Evolutionary conservation across 2,113 vertebrate species (phyloP), one percentile per base, ranked within the genome.

Genomic region (Oreotrochilus melanogaster): DNA sequence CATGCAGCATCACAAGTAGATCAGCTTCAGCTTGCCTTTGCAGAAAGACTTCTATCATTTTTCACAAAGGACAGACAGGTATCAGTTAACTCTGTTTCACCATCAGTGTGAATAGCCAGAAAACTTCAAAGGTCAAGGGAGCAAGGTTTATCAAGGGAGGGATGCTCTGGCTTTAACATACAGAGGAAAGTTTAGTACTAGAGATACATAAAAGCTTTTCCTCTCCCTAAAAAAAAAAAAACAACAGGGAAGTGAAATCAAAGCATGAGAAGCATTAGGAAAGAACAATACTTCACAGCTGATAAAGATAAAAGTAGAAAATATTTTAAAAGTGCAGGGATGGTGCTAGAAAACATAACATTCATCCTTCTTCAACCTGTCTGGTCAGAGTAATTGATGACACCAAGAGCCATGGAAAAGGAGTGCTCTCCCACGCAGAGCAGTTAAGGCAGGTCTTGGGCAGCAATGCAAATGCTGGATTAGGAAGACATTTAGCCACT

Each of bases 221-320:
- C 18, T 23, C 8, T 48, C 21, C 11, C 16, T 39, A 0, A n/a
- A n/a, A n/a, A n/a, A n/a, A n/a, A n/a, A n/a, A 33, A 47, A 85
- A 91, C n/a, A 85, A 91, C n/a, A 11, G 23, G 1, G 28, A 94
- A 83, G 24, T 18, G 2, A 93, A 93, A 89, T 82, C 78, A 89
- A 94, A 89, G 73, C 72, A 84, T 16, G 13, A 87, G 62, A 88
- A 73, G 28, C 51, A 62, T 5, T 43, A 31, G 58, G 75, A 89
- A 83, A 93, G 56, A 95, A 62, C 71, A 94, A 70, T 11, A 75
- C 42, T 51, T 92, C 16, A 6, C 90, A 87, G 72, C 43, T 80
- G 89, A 91, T 92, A 91, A 75, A 92, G 84, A 84, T 67, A 86
- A 95, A 96, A 94, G 85, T 30, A 72, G 19, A 61, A 85, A 75